A percentile compares a stretch with the other conserved stretches of the same genome.
These are phyloP conservation scores for Pocillopora damicornis DNA, from an alignment of 64 coral and sea anemone species.

Conservation along the genomic window DNA sequence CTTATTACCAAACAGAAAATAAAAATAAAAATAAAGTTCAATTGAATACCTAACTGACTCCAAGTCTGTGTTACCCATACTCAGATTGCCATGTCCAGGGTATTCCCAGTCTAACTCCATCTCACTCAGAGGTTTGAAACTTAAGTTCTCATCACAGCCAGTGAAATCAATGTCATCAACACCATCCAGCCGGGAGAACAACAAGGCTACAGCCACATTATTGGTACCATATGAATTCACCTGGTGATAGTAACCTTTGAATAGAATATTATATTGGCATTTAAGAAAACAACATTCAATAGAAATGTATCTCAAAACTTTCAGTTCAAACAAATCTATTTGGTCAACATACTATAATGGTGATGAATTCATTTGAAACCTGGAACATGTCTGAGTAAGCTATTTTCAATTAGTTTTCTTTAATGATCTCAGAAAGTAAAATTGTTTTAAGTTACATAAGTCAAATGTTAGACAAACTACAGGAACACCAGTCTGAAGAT, in stretches of 20 bases:
- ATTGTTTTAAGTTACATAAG: no score
- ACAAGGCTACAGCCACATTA: slow-evolving; percentile 81
- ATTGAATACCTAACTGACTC: slow-evolving; percentile 61
- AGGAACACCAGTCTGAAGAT: no score
- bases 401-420: no score
- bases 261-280: no score
- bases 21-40: not conserved
- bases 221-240: slow-evolving; percentile 84
- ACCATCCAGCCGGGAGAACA: slow-evolving; percentile 81
- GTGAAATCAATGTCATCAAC: slow-evolving; percentile 53
- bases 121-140: slow-evolving; percentile 66
- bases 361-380: no score
- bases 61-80: slow-evolving; percentile 85
- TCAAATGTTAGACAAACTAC: no score
- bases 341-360: no score
- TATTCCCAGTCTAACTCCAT: slow-evolving; percentile 93
- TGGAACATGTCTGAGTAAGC: no score
- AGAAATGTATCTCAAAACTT: no score
- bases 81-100: slow-evolving; percentile 81
- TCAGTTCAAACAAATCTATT: no score
- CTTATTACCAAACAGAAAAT: not conserved
- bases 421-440: no score
- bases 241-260: slow-evolving; percentile 90
- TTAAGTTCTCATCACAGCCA: slow-evolving; percentile 53
- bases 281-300: no score